Base-by-base conservation (phyloP, 2,888 invertebrate genomes). In the Biston betularia region DNA sequence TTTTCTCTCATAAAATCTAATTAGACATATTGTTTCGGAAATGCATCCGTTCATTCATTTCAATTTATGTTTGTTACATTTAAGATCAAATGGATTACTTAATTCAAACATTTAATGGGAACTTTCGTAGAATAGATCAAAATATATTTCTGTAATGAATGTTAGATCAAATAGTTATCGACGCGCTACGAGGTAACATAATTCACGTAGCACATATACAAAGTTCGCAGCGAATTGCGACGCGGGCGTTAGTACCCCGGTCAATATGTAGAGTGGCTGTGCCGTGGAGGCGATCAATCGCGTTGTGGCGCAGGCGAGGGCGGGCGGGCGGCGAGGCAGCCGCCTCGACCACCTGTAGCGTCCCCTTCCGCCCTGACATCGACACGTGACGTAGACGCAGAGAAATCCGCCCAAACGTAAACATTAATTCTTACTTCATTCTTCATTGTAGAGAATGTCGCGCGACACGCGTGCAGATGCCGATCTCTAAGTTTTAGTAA, bases 371-470 rank as follows among this genome's bases (percentile, higher is more conserved):
- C 78, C 76, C 83, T 82, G 76, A 76, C 89, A 84, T 86, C 89
- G 88, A 91, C 93, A 93, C 93, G 93, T 93, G 93, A 93, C 93
- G 93, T 92, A 85, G 90, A 86, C 90, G 86, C 85, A 79, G 85
- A 92, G 91, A 91, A 91, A 92, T 90, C 91, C 90, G 89, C 90
- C 92, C 89, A 92, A 92, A 93, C 93, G 93, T 93, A 93, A 93
- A 93, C 93, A 93, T 91, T 90, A 92, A 92, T 92, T 91, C 92
- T 91, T 90, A 89, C 86, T 92, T 90, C 92, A 90, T 90, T 92
- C 92, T 92, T 92, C 90, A 92, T 89, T 89, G 92, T 91, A 87
- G 87, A 86, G 89, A 89, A 89, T 89, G 89, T 87, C 86, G 86
- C 78, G 78, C 83, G 85, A 84, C 88, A 88, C 88, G 91, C 90